Evolutionary conservation across 2,888 invertebrate species (phyloP).

Genomic region (Ditylenchus weischeri): DNA sequence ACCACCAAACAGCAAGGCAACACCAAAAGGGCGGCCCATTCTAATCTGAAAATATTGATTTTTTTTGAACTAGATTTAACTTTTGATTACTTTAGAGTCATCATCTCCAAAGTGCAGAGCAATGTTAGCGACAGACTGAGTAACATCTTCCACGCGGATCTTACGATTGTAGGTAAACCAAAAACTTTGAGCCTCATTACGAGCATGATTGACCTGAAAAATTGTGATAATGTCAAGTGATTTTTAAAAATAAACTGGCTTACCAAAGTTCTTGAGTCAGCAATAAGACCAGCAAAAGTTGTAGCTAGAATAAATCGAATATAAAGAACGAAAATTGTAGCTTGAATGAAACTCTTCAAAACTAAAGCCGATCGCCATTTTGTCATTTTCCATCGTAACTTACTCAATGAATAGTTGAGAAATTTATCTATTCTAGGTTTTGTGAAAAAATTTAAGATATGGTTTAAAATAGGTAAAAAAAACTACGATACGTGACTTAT

Average conservation of each 20-base stretch:
- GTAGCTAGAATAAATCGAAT: slow-evolving; percentile 38
- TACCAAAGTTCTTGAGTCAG: slow-evolving; percentile 81
- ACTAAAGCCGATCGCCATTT: no score
- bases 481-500: no score
- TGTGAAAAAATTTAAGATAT: no score
- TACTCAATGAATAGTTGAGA: no score
- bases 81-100: slow-evolving; percentile 71
- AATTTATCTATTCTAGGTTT: no score
- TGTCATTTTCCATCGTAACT: no score
- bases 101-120: slow-evolving; percentile 99
- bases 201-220: slow-evolving; percentile 75
- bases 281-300: slow-evolving; percentile 76
- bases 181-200: slow-evolving; percentile 75
- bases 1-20: slow-evolving; percentile 91
- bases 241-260: no score
- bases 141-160: slow-evolving; percentile 81
- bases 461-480: no score
- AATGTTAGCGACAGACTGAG: slow-evolving; percentile 94
- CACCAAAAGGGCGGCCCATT: slow-evolving; percentile 92
- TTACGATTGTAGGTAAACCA: slow-evolving; percentile 58
- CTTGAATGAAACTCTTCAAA: no score
- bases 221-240: no score
- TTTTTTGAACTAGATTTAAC: no score
- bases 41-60: slow-evolving; percentile 13
- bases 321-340: no score